Base-by-base conservation (phyloP, 2,888 invertebrate genomes). In the Smittia aterrima region DNA sequence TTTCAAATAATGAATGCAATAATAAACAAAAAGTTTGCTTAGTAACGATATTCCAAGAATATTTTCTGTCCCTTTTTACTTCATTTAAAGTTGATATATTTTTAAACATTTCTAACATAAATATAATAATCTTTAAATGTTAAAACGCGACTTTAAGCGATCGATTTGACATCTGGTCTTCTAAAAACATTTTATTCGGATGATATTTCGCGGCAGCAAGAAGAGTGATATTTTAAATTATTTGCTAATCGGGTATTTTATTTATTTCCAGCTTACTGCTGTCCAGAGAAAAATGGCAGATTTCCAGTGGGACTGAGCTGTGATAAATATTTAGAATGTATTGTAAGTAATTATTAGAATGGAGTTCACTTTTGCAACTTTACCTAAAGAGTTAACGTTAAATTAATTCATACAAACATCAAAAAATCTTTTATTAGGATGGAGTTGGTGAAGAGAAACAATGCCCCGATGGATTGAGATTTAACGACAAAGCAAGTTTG, bases 381-480 rank as follows among this genome's bases (percentile, higher is more conserved):
- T 47, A 47, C 11, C 11, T 11, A 41, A 62, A 18, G 32, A 74
- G 74, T 11, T n/a, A n/a, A n/a, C n/a, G n/a, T n/a, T n/a, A n/a
- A n/a, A n/a, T n/a, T n/a, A 54, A 20, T 25, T 25, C 32, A 41
- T 1, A 9, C 25, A 22, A 76, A 73, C 18, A 75, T 58, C 32
- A 40, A 11, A n/a, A n/a, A n/a, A n/a, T n/a, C 67, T 24, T 67
- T n/a, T 67, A 25, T 4, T 77, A 87, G 81, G 88, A 94, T 77
- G 93, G 93, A 18, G 87, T 90, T 2, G 84, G 89, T 0, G 89
- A 90, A 79, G 89, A 92, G 80, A 91, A 91, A 78, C 81, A 89
- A 1, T 95, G 95, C 77, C 91, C 93, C 0, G 94, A 95, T 79
- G 94, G 94, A 47, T 85, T 94, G 20, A 85, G 91, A 0, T 94